Evolutionary conservation across 2,797 vertebrate species (phyloP).

Genomic region (Malurus leucopterus): DNA sequence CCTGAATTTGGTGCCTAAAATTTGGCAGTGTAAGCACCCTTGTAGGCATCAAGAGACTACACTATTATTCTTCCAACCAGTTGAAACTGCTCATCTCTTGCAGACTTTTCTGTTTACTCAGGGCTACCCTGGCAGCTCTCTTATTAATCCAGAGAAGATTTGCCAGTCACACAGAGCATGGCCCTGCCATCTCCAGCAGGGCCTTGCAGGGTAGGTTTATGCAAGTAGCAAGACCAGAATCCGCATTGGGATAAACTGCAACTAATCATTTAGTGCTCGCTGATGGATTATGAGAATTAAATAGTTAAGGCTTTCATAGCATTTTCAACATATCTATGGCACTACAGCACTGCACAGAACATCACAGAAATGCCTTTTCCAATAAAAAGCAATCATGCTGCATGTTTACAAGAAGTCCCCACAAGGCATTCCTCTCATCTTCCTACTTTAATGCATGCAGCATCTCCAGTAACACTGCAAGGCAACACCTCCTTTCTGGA

Average conservation of each 20-base stretch:
- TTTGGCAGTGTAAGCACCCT: not conserved
- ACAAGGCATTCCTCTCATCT: conserved; percentile 57
- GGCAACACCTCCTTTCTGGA: not conserved
- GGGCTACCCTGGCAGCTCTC: not conserved
- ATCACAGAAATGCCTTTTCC: conserved; percentile 33
- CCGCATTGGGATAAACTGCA: conserved; percentile 1
- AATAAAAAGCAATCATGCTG: conserved; percentile 42
- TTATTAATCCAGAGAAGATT: not conserved
- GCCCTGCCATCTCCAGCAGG: not conserved
- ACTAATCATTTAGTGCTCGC: not conserved
- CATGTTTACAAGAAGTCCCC: conserved; percentile 54
- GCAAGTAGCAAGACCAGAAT: not conserved
- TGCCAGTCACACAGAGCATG: not conserved
- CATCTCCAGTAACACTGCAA: conserved; percentile 21
- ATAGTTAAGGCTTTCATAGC: conserved; percentile 36
- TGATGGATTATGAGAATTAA: conserved; percentile 27
- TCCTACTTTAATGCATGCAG: conserved; percentile 41
- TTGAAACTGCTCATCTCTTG: not conserved
- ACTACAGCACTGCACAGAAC: not conserved
- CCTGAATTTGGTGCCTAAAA: not conserved
- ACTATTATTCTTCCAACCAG: not conserved
- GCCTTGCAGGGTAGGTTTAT: not conserved
- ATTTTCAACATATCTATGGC: not conserved
- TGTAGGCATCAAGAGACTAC: not conserved
- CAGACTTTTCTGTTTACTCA: not conserved